These are phyloP conservation scores for Petrolisthes cinctipes DNA, from an alignment of 2,888 invertebrate genomes.

Conservation along the genomic window DNA sequence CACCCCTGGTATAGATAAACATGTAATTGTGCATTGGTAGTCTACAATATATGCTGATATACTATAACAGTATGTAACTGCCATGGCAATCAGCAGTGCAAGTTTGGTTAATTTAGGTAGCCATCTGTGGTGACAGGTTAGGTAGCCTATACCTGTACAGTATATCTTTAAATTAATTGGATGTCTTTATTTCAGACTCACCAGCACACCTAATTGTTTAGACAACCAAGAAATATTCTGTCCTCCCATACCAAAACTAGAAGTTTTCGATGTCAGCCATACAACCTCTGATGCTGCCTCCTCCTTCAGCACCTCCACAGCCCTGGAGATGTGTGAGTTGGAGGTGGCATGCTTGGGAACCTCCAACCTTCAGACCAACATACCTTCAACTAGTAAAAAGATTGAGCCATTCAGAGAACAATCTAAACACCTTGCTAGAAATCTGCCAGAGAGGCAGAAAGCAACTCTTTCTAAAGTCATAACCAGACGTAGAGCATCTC, in stretches of 20 bases:
- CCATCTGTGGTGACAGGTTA: no score
- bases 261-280: not conserved
- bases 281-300: not conserved
- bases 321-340: conserved; percentile 23
- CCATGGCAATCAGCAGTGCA: no score
- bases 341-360: conserved; percentile 17
- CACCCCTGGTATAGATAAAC: no score
- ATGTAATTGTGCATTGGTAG: no score
- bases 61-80: no score
- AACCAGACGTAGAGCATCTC: conserved; percentile 12
- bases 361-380: not conserved
- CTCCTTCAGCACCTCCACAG: not conserved
- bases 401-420: not conserved
- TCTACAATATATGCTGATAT: no score
- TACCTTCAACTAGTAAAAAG: not conserved
- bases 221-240: not conserved
- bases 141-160: no score
- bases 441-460: not conserved
- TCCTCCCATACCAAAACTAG: conserved; percentile 22
- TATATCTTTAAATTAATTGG: no score
- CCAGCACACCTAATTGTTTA: conserved; percentile 29
- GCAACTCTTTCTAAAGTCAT: not conserved
- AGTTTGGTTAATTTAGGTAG: no score
- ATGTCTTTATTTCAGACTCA: conserved; percentile 17
- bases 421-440: not conserved